phyloP scores from a whole-genome alignment of 2,797 vertebrate species.

The Ambastaia sidthimunki region DNA sequence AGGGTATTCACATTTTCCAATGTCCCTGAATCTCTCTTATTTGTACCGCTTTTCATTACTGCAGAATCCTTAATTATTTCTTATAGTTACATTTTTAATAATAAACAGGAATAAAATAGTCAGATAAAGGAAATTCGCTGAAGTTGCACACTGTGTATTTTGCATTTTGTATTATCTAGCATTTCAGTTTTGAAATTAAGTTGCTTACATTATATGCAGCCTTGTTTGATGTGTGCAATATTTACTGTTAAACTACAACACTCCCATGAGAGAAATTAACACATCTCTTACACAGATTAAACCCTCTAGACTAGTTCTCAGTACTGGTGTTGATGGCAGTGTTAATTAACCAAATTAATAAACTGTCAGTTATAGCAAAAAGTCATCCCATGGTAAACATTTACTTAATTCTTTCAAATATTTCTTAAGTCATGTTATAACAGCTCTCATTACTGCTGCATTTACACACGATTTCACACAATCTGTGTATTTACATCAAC shows the following conservation, averaged over 20 bases:
- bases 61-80: too few species aligned
- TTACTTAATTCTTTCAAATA: constrained; percentile 17
- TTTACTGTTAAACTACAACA: too few species aligned
- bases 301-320: neutral
- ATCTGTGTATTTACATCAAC: neutral
- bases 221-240: too few species aligned
- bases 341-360: neutral
- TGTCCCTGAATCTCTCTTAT: too few species aligned
- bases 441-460: constrained; percentile 39
- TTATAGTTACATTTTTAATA: too few species aligned
- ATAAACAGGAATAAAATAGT: too few species aligned
- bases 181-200: too few species aligned
- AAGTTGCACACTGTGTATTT: too few species aligned
- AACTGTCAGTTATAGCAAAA: constrained; percentile 16
- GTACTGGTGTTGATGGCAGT: neutral
- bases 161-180: too few species aligned
- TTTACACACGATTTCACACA: constrained; percentile 1
- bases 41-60: too few species aligned
- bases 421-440: constrained; percentile 13
- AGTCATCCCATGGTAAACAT: constrained; percentile 25
- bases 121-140: too few species aligned
- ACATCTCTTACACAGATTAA: neutral
- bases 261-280: neutral
- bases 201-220: too few species aligned
- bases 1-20: neutral